A percentile compares a stretch with the other conserved stretches of the same genome.
Evolutionary conservation across 2,888 invertebrate genomes (phyloP).

Genomic region (Drosophila prostipennis): DNA sequence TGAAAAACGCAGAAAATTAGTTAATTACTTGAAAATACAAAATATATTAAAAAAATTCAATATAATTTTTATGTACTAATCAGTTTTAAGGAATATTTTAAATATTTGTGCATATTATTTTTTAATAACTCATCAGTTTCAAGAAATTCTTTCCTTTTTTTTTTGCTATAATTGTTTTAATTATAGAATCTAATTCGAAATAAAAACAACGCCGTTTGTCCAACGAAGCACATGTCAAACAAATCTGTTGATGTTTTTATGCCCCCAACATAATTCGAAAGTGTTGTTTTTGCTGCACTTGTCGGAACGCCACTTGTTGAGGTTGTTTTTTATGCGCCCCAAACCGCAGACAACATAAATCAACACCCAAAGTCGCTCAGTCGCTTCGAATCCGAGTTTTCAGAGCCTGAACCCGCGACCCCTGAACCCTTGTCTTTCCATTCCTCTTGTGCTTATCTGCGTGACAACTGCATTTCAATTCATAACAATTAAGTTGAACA

Average conservation of each 20-base stretch:
- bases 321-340: conserved; percentile 2
- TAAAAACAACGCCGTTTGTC: no score
- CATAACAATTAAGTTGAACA: conserved; percentile 71
- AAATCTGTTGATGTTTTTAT: background rate
- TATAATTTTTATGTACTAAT: no score
- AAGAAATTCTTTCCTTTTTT: no score
- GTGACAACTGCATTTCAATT: conserved; percentile 69
- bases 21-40: no score
- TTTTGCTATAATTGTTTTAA: no score
- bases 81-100: no score
- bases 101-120: no score
- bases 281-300: conserved; percentile 13
- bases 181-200: no score
- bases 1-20: background rate
- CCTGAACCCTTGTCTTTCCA: conserved; percentile 21
- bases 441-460: conserved; percentile 45
- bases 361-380: conserved; percentile 53
- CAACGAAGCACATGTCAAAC: background rate
- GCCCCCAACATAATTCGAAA: background rate
- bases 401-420: conserved; percentile 12
- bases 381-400: conserved; percentile 11
- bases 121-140: no score
- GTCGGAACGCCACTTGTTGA: conserved; percentile 12
- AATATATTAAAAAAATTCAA: no score
- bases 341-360: conserved; percentile 59